Percentiles rank a stretch among this genome's conserved stretches.
Conservation (phyloP, 2,113 vertebrate genomes). For the Spermophilus dauricus region DNA sequence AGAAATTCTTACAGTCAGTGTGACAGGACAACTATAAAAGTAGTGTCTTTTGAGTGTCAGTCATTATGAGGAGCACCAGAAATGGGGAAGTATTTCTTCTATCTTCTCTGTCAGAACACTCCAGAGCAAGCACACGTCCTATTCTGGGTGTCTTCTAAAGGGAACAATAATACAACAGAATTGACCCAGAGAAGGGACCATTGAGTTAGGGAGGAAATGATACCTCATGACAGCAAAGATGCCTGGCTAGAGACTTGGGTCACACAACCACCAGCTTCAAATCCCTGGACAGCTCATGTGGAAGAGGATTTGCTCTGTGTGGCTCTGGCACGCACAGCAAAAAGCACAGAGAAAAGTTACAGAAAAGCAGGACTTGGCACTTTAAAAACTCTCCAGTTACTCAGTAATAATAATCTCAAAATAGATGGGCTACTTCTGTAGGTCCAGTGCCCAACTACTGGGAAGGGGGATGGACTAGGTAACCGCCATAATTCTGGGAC, state of each 20-base stretch:
- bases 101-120: neutral
- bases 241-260: neutral
- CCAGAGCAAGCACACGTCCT: neutral
- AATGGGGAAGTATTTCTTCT: neutral
- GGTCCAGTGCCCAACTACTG: neutral
- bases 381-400: slow-evolving; percentile 19
- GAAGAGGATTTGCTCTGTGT: neutral
- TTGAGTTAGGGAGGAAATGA: accelerated
- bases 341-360: neutral
- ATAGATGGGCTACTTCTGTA: neutral
- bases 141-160: neutral
- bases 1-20: neutral
- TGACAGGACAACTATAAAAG: neutral
- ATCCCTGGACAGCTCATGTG: neutral
- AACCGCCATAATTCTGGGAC: neutral
- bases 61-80: neutral
- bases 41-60: neutral
- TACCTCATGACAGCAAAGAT: neutral
- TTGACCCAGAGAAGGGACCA: neutral
- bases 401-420: neutral
- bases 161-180: neutral
- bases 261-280: neutral
- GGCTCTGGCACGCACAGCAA: neutral
- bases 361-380: neutral
- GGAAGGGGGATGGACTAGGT: neutral